Evolutionary conservation across 30 jellyfish, hydroid and myxozoan genomes (phyloP), one percentile per base, ranked within the genome.

Genomic region (Calvadosia cruxmelitensis): DNA sequence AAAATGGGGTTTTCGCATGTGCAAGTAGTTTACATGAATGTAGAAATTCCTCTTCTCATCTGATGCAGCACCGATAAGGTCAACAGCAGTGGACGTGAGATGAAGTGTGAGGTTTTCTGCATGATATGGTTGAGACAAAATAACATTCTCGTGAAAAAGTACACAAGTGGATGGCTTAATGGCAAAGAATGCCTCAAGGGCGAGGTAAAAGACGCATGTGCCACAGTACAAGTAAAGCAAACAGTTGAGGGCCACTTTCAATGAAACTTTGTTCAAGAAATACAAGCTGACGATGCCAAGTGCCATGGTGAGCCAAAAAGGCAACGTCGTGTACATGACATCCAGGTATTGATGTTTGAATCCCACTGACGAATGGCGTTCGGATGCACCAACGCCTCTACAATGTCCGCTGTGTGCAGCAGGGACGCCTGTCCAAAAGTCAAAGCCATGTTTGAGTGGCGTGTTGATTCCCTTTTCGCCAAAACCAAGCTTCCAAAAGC

Each of bases 401-500:
- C 94, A 82, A 77, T 79, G 49, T n/a, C 74, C 81, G 50, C 75
- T 50, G 42, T 82, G 80, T 31, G 94, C 49, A 34, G 53, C 50
- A 0, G 77, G 75, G 2, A 70, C 78, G 27, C 94, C 94, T 34
- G 84, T 67, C 94, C 94, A 82, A 5, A 67, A 28, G 70, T 82
- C 92, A 68, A 82, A 82, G 20, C 94, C 94, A 67, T 79, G 92
- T 31, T 82, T 35, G 12, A 32, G 62, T 0, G 94, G 94, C 12
- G 53, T 35, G 29, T 53, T 49, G 49, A 31, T 51, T 2, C 94
- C 94, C 16, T 34, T 67, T 2, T 66, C 25, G 12, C 94, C 94
- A 52, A 76, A 64, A 23, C 94, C 94, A 3, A 82, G 84, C 42
- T 75, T 70, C 94, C 94, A 82, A 34, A 75, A 75, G 10, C 94